Evolutionary conservation across 2,797 vertebrate species (phyloP), one percentile per base, ranked within the genome.

Genomic region (Chanos chanos): DNA sequence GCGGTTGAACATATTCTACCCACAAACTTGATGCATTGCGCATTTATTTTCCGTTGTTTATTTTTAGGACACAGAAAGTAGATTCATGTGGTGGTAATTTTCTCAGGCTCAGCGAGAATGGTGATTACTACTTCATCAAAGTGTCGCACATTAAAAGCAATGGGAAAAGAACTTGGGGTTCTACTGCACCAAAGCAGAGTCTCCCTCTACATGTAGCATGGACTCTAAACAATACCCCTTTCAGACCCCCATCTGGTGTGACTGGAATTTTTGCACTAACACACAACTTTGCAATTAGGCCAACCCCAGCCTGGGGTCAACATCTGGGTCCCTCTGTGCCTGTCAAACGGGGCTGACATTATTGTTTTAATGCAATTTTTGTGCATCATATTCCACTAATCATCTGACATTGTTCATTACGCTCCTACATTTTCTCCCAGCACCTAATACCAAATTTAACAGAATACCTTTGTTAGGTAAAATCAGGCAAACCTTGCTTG

Each of bases 361-460:
- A 76, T 78, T 75, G 61, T 56, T 73, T 68, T 52, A 78, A 74
- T 74, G 63, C 45, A 54, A 57, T 52, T 54, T 36, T 58, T 43
- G 37, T 19, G 13, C 58, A 64, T 75, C 60, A 62, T 65, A 64
- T 73, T 70, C 65, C 68, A 72, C 67, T 49, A 59, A 67, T 75
- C 44, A 54, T 45, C 12, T 13, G 8, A 18, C 33, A 8, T 25
- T 18, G 36, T 44, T 68, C 24, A 61, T 13, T 66, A 31, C 62
- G 40, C 28, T 43, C 24, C 16, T 12, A 18, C n/a, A 4, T 9
- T 15, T 18, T 27, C 28, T 10, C 24, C 27, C 30, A 33, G 15
- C 6, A 28, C 28, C 9, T 34, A 21, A 19, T 22, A 24, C 9
- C 43, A 31, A 22, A 4, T 2, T 7, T 40, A 12, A n/a, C n/a